Conservation (phyloP, 1,140 invertebrate species). For the Tetramorium simillimum region DNA sequence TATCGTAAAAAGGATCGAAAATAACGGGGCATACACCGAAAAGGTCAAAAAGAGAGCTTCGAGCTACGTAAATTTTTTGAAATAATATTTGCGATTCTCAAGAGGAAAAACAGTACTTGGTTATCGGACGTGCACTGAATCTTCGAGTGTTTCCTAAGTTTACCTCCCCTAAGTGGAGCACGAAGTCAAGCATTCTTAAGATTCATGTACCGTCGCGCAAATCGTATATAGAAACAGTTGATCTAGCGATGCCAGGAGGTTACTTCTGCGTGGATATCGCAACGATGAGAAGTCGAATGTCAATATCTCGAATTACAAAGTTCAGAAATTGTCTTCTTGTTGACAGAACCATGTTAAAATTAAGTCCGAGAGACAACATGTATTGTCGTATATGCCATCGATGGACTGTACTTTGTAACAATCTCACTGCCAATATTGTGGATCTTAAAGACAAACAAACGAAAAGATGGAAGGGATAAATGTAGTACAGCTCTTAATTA, state of each 20-base stretch:
- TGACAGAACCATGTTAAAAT: constrained; percentile 6
- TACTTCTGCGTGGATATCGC: not conserved
- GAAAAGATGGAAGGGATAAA: not conserved
- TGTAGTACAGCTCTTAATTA: constrained; percentile 16
- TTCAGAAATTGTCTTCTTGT: not conserved
- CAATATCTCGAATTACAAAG: not conserved
- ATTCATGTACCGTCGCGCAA: constrained; percentile 33
- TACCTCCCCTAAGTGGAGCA: constrained; percentile 11
- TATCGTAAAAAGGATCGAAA: not conserved
- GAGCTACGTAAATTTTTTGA: constrained; percentile 22
- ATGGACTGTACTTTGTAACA: not conserved
- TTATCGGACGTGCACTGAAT: constrained; percentile 30
- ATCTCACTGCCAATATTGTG: not conserved
- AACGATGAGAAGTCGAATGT: not conserved
- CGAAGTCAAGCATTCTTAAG: constrained; percentile 15
- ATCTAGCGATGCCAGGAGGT: not conserved
- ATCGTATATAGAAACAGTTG: not conserved
- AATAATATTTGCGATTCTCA: constrained; percentile 39
- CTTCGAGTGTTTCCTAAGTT: constrained; percentile 29
- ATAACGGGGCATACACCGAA: not conserved
- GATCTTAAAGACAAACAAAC: not conserved
- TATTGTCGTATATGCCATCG: not conserved
- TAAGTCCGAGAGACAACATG: not conserved
- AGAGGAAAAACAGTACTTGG: constrained; percentile 21
- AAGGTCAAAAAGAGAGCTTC: constrained; percentile 26